Percentiles rank a stretch among this genome's conserved stretches.
These are phyloP conservation scores for Halyomorpha halys DNA, from an alignment of 1,140 invertebrate species.

Conservation along the genomic window DNA sequence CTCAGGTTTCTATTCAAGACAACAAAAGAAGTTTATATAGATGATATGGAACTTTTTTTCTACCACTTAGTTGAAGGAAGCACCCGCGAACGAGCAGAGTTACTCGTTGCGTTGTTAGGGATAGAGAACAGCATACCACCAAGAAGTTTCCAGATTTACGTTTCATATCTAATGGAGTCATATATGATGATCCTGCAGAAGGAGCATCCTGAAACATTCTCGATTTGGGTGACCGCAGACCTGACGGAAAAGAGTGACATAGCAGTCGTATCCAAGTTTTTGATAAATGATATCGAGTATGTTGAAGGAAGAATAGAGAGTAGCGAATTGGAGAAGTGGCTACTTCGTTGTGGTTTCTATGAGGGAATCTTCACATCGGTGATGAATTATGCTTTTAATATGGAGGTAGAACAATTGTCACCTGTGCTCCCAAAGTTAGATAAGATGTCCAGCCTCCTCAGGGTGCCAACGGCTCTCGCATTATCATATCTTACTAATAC, in stretches of 20 bases:
- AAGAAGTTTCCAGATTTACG: neutral
- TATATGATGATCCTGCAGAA: neutral
- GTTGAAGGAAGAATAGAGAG: neutral
- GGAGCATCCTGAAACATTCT: neutral
- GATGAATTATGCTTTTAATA: neutral
- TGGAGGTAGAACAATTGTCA: neutral
- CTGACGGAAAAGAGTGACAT: neutral
- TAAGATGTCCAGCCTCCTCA: neutral
- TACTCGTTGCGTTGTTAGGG: neutral
- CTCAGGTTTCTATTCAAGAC: neutral
- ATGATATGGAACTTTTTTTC: neutral
- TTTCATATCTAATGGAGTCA: neutral
- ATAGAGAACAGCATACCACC: slow-evolving; percentile 9
- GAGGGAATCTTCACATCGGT: neutral
- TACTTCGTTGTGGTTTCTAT: neutral
- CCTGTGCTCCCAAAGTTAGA: neutral
- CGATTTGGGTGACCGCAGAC: neutral
- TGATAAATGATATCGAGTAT: neutral
- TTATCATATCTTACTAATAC: neutral
- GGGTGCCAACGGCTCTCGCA: neutral
- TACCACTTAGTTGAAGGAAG: neutral
- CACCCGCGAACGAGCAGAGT: neutral
- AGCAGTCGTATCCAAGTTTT: neutral
- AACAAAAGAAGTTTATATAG: neutral
- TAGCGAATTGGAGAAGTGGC: neutral